Evolutionary conservation across 2,888 invertebrate species (phyloP).

Genomic region (Fragum whitleyi): DNA sequence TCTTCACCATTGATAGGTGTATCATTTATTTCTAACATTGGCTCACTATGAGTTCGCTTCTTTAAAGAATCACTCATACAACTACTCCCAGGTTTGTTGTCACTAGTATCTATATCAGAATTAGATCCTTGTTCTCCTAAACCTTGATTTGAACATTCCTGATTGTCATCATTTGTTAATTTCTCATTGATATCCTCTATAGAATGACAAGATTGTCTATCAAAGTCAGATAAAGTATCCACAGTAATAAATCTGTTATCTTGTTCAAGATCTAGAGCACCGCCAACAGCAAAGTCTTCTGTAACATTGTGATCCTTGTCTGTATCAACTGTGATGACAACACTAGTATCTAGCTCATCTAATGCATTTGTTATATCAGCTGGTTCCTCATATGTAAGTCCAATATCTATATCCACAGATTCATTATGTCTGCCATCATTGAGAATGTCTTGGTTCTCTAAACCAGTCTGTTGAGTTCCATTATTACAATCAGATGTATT

Average conservation of each 20-base stretch:
- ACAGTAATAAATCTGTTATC: background rate
- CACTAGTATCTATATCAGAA: background rate
- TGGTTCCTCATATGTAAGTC: background rate
- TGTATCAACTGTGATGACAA: constrained; percentile 24
- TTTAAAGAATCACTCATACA: background rate
- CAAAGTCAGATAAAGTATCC: constrained; percentile 22
- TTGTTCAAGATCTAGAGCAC: constrained; percentile 33
- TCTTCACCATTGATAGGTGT: background rate
- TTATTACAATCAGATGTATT: background rate
- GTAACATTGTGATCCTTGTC: background rate
- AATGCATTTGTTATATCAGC: constrained; percentile 10
- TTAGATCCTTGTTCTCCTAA: background rate
- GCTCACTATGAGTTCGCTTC: background rate
- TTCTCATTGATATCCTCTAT: constrained; percentile 44
- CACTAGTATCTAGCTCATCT: constrained; percentile 34
- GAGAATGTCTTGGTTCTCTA: background rate
- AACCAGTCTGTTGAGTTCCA: background rate
- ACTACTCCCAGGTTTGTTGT: background rate
- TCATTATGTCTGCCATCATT: background rate
- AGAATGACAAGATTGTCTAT: constrained; percentile 50
- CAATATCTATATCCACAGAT: background rate
- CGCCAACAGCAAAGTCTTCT: constrained; percentile 42
- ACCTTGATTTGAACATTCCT: background rate
- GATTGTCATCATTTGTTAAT: background rate
- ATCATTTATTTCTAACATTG: background rate